Conservation (phyloP, 2,797 vertebrate species). For the Cryptoblepharus egeriae region DNA sequence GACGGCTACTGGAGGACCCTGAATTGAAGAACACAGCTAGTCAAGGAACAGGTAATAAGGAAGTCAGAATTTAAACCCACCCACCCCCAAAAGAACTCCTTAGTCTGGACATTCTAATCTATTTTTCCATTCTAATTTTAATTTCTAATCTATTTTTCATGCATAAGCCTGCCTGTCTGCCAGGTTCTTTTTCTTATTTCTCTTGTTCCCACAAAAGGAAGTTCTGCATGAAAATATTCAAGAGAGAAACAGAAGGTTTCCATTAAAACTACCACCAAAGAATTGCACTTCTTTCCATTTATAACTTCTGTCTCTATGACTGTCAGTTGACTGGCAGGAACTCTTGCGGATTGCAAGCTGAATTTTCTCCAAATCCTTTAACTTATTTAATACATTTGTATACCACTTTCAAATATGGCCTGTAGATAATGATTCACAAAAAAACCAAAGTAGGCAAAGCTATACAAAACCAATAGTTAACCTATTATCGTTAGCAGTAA, state of each 20-base stretch:
- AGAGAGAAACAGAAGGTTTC: background rate
- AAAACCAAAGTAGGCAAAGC: too few species aligned
- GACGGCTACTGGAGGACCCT: slow-evolving; percentile 97
- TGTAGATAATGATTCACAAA: too few species aligned
- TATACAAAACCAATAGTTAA: too few species aligned
- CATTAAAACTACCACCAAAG: background rate
- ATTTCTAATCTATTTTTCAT: too few species aligned
- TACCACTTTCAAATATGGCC: too few species aligned
- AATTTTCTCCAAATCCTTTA: background rate
- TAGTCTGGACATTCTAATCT: background rate
- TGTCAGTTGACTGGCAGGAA: too few species aligned
- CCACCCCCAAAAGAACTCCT: too few species aligned
- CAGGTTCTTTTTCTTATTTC: background rate
- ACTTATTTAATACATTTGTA: too few species aligned
- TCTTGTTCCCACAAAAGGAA: too few species aligned
- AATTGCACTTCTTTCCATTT: background rate
- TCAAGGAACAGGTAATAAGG: fast-evolving
- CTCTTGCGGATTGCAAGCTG: background rate
- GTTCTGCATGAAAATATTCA: background rate
- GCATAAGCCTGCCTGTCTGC: background rate
- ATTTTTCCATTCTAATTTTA: too few species aligned
- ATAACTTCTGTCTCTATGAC: fast-evolving
- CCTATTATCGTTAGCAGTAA: too few species aligned
- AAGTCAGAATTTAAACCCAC: background rate
- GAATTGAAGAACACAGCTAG: background rate